Conservation (phyloP, 2,888 invertebrate genomes). For the Hirtodrosophila trivittata region DNA sequence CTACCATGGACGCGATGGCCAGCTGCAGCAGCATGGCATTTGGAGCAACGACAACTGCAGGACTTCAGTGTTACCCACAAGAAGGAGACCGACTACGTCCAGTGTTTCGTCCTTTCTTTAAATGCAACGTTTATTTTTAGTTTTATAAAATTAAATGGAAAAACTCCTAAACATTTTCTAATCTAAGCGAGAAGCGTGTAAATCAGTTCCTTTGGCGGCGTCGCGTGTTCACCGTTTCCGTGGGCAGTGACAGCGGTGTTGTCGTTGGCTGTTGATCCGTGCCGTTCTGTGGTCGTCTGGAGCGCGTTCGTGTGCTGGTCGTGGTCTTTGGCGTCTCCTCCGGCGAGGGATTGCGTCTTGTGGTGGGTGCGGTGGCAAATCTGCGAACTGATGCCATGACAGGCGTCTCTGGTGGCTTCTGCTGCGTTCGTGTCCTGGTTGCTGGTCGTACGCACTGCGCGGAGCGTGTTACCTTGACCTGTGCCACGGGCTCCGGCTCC, state of each 20-base stretch:
- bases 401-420: conserved; percentile 17
- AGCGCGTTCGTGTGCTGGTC: conserved; percentile 19
- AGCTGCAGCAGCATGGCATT: conserved; percentile 80
- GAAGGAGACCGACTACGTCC: neutral
- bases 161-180: conserved; percentile 1
- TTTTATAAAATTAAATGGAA: neutral
- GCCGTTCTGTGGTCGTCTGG: conserved; percentile 14
- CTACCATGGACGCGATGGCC: conserved; percentile 74
- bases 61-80: conserved; percentile 65
- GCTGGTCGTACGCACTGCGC: neutral
- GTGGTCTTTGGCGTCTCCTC: conserved; percentile 17
- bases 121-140: conserved; percentile 10
- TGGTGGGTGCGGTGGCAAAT: conserved; percentile 16
- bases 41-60: conserved; percentile 79
- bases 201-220: conserved; percentile 53
- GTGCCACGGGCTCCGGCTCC: neutral
- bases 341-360: neutral
- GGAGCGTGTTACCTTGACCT: conserved; percentile 15
- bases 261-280: conserved; percentile 20
- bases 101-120: neutral
- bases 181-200: conserved; percentile 4
- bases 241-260: neutral
- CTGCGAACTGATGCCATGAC: conserved; percentile 4
- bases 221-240: conserved; percentile 23
- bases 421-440: conserved; percentile 18